Evolutionary conservation across 2,888 invertebrate species (phyloP), one percentile per base, ranked within the genome.

Genomic region (Micoletzkya japonica): DNA sequence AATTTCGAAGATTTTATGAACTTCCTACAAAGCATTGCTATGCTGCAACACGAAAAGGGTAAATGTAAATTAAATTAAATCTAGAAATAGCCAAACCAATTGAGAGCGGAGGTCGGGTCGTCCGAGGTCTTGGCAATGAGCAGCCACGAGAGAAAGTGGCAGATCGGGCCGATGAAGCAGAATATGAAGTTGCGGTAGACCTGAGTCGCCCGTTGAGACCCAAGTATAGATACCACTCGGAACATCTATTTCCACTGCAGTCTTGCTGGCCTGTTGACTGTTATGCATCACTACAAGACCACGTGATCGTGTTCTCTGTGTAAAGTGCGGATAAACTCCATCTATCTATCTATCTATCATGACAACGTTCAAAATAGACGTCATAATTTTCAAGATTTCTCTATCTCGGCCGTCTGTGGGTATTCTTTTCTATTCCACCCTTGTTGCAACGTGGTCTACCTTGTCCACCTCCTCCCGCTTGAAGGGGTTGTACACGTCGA

Each of bases 121-220:
- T 68, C 68, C 2, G 58, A 57, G 4, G 68, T 57, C 0, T 57
- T 6, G 4, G 68, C 68, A 1, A 68, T n/a, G 10, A 68, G 32
- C 10, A 58, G 57, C 68, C 68, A 68, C 0, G 49, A 34, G 28
- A 57, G 32, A 14, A 26, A 4, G 30, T 68, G 68, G 28, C 39
- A 20, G 4, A 68, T 2, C 14, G 68, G 68, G 14, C 68, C 68
- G 24, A 44, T 32, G n/a, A 57, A 34, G 26, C 24, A 17, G 58
- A 68, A 68, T 3, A 34, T 1, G 10, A 58, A 30, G 49, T 68
- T 68, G 10, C 68, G 68, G 34, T 68, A 68, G 2, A 68, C 68
- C 68, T 68, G 10, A 32, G 44, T n/a, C n/a, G n/a, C n/a, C n/a
- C n/a, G n/a, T n/a, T n/a, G n/a, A n/a, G n/a, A n/a, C n/a, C n/a